These are phyloP conservation scores for Gerris lacustris DNA, from an alignment of 2,888 invertebrate species.

Conservation along the genomic window DNA sequence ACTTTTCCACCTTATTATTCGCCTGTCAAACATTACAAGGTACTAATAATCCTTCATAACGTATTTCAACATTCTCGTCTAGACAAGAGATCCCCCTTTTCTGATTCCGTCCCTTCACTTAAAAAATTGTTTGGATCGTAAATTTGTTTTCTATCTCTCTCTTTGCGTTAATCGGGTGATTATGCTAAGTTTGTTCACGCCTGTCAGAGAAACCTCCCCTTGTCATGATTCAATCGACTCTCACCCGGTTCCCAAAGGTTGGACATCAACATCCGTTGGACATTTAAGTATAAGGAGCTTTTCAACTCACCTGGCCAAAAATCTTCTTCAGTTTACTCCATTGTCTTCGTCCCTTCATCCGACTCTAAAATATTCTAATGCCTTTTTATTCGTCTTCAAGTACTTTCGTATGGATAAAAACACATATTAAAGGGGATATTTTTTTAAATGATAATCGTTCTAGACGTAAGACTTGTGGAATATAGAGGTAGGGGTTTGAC, in stretches of 20 bases:
- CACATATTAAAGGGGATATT: neutral
- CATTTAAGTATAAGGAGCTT: too few species aligned
- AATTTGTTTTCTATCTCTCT: too few species aligned
- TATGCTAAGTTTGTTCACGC: slow-evolving; percentile 3
- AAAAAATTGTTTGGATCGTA: too few species aligned
- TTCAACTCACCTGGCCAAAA: neutral
- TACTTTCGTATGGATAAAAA: neutral
- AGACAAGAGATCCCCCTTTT: too few species aligned
- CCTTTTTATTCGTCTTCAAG: neutral
- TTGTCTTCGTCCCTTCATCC: neutral
- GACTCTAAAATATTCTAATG: too few species aligned
- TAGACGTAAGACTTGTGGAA: too few species aligned
- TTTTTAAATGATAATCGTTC: neutral
- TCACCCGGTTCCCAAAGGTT: neutral
- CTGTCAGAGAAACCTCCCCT: neutral
- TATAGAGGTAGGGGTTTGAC: neutral
- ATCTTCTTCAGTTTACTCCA: neutral
- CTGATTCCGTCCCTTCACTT: too few species aligned
- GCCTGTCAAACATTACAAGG: too few species aligned
- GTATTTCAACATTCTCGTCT: too few species aligned
- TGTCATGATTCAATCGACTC: too few species aligned
- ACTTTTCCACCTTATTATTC: too few species aligned
- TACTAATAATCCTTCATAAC: too few species aligned
- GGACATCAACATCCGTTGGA: neutral
- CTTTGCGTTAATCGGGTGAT: neutral